These are phyloP conservation scores for Poecilia latipinna DNA, from an alignment of 2,113 vertebrate species.

Conservation along the genomic window DNA sequence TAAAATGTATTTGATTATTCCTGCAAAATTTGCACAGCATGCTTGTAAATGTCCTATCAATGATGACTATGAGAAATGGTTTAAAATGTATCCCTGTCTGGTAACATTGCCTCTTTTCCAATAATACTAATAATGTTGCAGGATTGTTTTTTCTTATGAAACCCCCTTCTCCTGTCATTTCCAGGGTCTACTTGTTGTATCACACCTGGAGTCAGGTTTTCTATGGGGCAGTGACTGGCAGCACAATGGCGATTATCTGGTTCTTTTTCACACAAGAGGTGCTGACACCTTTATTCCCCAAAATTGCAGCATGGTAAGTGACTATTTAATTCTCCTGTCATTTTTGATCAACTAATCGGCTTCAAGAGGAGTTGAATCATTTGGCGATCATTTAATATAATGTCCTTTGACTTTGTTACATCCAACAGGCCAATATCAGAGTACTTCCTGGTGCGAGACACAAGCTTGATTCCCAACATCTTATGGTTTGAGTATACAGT, in stretches of 20 bases:
- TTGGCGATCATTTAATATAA: background rate
- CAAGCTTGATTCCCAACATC: conserved; percentile 98
- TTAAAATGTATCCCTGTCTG: too few species aligned
- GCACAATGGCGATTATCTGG: conserved; percentile 90
- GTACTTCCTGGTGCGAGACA: conserved; percentile 98
- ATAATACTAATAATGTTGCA: too few species aligned
- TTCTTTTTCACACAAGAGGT: conserved; percentile 97
- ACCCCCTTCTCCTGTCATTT: background rate
- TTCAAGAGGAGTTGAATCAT: background rate
- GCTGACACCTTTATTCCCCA: conserved; percentile 95
- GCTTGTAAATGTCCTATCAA: too few species aligned
- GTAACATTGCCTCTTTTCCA: too few species aligned
- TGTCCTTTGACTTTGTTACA: background rate
- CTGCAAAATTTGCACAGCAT: too few species aligned
- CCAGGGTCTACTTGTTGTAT: conserved; percentile 96
- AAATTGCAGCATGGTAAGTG: conserved; percentile 96
- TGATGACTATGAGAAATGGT: too few species aligned
- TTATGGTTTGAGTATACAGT: conserved; percentile 99
- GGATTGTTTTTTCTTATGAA: background rate
- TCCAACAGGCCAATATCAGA: conserved; percentile 91
- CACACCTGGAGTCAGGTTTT: conserved; percentile 97
- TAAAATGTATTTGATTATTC: too few species aligned
- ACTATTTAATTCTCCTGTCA: conserved; percentile 32
- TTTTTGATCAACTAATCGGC: conserved; percentile 1
- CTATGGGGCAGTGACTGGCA: conserved; percentile 90